These are phyloP conservation scores for Pantherophis guttatus DNA, from an alignment of 2,113 vertebrate genomes.

Conservation along the genomic window DNA sequence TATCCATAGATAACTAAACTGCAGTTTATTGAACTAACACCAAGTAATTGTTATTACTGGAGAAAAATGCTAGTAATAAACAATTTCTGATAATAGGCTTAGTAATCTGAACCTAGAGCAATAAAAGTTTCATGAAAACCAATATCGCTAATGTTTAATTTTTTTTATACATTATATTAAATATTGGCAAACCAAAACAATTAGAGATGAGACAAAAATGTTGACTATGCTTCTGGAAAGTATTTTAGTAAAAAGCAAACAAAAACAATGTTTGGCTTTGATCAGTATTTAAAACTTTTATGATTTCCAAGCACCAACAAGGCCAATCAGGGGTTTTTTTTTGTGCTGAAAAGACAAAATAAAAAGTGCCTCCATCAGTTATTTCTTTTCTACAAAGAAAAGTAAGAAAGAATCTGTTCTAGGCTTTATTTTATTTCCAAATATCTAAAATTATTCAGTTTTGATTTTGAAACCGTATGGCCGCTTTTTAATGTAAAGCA, in stretches of 20 bases:
- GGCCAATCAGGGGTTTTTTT: background rate
- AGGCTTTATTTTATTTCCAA: background rate
- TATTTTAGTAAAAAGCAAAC: background rate
- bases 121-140: background rate
- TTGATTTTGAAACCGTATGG: background rate
- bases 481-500: background rate
- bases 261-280: background rate
- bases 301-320: background rate
- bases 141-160: background rate
- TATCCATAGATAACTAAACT: background rate
- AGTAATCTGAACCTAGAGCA: background rate
- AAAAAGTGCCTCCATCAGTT: background rate
- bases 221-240: conserved; percentile 4
- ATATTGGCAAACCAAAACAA: background rate
- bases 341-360: conserved; percentile 8
- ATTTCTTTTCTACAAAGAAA: background rate
- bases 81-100: background rate
- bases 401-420: background rate
- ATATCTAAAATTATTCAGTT: background rate
- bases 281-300: background rate
- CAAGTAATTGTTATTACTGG: background rate
- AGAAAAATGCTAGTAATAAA: background rate
- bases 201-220: background rate
- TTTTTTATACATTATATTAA: background rate
- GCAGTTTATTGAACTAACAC: background rate